A percentile compares a stretch with the other conserved stretches of the same genome.
phyloP scores from a whole-genome alignment of 2,113 vertebrate genomes.

The Pavo muticus region DNA sequence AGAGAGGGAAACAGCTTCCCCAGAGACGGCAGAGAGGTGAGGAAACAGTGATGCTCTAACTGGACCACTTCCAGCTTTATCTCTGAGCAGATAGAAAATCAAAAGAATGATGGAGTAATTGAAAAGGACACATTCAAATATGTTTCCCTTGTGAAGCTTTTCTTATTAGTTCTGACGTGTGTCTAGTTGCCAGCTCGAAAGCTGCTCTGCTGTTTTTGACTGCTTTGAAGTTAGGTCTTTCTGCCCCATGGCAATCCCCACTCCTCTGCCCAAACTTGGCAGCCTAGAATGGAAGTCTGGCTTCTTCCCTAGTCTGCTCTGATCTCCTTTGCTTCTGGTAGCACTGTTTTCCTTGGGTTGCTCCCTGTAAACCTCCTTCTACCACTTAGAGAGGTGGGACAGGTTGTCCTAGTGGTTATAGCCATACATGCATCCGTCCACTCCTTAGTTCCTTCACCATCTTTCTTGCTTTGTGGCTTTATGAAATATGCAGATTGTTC shows the following conservation, averaged over 20 bases:
- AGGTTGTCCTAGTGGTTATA: background rate
- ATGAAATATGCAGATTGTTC: too few relatives aligned
- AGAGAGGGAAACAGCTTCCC: background rate
- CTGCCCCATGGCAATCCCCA: background rate
- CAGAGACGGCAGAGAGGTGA: background rate
- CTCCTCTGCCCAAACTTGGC: accelerated
- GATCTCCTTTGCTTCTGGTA: background rate
- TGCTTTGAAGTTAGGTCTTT: background rate
- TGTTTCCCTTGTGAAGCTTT: background rate
- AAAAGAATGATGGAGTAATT: background rate
- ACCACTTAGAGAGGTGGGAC: background rate
- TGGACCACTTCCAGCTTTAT: background rate
- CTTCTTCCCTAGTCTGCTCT: background rate
- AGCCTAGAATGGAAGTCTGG: too few relatives aligned
- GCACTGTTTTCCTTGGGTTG: background rate
- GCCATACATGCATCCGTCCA: background rate
- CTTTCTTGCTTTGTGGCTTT: background rate
- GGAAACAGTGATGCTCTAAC: background rate
- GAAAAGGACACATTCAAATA: background rate
- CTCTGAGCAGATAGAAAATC: background rate
- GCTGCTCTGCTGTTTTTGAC: background rate
- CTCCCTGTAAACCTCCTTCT: background rate
- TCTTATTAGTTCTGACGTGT: background rate
- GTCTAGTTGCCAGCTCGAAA: background rate
- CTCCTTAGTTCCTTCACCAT: background rate